Evolutionary conservation across 2,888 invertebrate genomes (phyloP), one percentile per base, ranked within the genome.

Genomic region (Spialia ferax): DNA sequence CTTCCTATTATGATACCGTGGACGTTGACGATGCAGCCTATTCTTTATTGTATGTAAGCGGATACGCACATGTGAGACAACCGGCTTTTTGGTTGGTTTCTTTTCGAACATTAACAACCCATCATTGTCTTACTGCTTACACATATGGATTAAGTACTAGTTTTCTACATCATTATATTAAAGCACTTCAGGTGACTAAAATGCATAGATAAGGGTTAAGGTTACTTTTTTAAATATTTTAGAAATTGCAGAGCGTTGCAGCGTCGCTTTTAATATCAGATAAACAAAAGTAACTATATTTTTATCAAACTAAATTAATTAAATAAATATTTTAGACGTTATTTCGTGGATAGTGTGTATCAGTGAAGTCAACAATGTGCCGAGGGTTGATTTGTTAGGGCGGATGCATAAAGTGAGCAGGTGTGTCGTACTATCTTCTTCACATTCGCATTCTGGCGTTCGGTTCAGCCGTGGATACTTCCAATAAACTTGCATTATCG

Each of bases 331-430:
- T n/a, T n/a, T n/a, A n/a, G n/a, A n/a, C n/a, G n/a, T n/a, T n/a
- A n/a, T 26, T 26, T 4, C 26, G 5, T 32, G 32, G 32, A 32
- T 8, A 32, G 5, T 32, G 32, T 32, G 5, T 6, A 8, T 2
- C 23, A 11, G 20, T 29, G 10, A n/a, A 8, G 6, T 38, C 15
- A 20, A 54, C 54, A 60, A 29, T 66, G 54, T 60, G 60, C 42
- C 38, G 20, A 18, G 5, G 59, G 10, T 18, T 29, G 29, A 29
- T 42, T 26, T 15, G n/a, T 54, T n/a, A 61, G 22, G 38, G 63
- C 71, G 75, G 74, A 78, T 73, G 73, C 73, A 77, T 77, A 76
- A 76, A 76, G 50, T 72, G 70, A 70, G 71, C 75, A 76, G 75
- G 73, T 75, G 77, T 69, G 63, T 59, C 32, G 55, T 38, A 23